A percentile compares a stretch with the other conserved stretches of the same genome.
These are phyloP conservation scores for Tetranychus piercei DNA, from an alignment of 2,888 invertebrate genomes.

Conservation along the genomic window DNA sequence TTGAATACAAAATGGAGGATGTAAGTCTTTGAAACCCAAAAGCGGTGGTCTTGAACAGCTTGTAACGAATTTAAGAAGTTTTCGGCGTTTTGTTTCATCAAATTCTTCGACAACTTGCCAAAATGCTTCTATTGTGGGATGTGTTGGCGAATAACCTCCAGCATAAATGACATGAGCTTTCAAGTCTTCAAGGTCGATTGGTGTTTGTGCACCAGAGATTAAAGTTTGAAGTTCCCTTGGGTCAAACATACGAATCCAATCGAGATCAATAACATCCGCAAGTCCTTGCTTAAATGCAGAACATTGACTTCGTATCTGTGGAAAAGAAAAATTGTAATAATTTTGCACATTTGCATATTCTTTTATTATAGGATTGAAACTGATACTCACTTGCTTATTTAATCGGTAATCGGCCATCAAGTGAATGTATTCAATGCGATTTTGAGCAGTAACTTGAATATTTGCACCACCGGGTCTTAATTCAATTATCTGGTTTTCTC, in stretches of 20 bases:
- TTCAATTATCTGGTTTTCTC: constrained; percentile 71
- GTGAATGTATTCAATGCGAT: constrained; percentile 90
- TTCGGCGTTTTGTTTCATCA: constrained; percentile 60
- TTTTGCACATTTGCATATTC: background rate
- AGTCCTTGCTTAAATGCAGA: constrained; percentile 72
- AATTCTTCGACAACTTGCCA: constrained; percentile 73
- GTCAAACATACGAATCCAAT: constrained; percentile 83
- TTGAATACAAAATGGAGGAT: constrained; percentile 90
- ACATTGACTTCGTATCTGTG: constrained; percentile 51
- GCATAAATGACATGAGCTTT: constrained; percentile 69
- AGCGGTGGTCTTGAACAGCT: constrained; percentile 91
- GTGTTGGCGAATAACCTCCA: constrained; percentile 61
- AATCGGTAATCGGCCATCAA: constrained; percentile 86
- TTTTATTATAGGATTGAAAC: background rate
- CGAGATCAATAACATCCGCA: constrained; percentile 67
- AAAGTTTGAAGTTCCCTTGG: constrained; percentile 82
- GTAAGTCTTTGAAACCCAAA: constrained; percentile 86
- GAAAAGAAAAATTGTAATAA: constrained; percentile 10
- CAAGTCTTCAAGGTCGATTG: constrained; percentile 78
- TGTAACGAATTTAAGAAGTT: constrained; percentile 88
- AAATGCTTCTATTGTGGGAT: constrained; percentile 66
- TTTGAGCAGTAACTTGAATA: constrained; percentile 71
- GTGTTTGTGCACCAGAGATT: constrained; percentile 85
- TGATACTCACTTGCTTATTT: constrained; percentile 48
- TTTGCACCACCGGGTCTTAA: constrained; percentile 73